These are phyloP conservation scores for Cottus gobio DNA, from an alignment of 2,113 vertebrate genomes.

Conservation along the genomic window DNA sequence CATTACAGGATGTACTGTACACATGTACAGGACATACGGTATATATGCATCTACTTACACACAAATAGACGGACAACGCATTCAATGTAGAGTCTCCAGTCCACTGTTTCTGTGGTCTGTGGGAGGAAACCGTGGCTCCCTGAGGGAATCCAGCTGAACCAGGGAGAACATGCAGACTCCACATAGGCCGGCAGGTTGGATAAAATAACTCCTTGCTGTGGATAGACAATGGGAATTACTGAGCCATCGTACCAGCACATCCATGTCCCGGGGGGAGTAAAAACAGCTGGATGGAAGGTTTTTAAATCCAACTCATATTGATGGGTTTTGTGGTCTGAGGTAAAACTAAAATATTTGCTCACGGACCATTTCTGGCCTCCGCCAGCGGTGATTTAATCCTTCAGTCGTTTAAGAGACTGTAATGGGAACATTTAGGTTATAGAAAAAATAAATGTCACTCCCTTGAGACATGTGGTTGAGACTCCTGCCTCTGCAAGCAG, in stretches of 20 bases:
- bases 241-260: not conserved
- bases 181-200: slow-evolving; percentile 2
- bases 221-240: not conserved
- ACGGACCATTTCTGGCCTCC: slow-evolving; percentile 42
- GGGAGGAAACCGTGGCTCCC: slow-evolving; percentile 30
- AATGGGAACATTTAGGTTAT: slow-evolving; percentile 51
- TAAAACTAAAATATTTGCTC: slow-evolving; percentile 54
- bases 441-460: slow-evolving; percentile 24
- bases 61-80: slow-evolving; percentile 31
- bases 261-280: not conserved
- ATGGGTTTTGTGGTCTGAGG: slow-evolving; percentile 46
- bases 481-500: not conserved
- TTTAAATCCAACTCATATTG: slow-evolving; percentile 24
- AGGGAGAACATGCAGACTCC: slow-evolving; percentile 1
- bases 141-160: slow-evolving; percentile 18
- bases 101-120: slow-evolving; percentile 30
- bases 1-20: slow-evolving; percentile 21
- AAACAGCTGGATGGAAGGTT: not conserved
- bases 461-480: slow-evolving; percentile 7
- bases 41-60: slow-evolving; percentile 35
- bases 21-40: not conserved
- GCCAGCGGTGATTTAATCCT: slow-evolving; percentile 45
- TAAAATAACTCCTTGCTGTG: not conserved
- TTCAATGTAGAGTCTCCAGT: slow-evolving; percentile 23
- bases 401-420: slow-evolving; percentile 37